Evolutionary conservation across 1,140 invertebrate species (phyloP).

Genomic region (Idris sp.): DNA sequence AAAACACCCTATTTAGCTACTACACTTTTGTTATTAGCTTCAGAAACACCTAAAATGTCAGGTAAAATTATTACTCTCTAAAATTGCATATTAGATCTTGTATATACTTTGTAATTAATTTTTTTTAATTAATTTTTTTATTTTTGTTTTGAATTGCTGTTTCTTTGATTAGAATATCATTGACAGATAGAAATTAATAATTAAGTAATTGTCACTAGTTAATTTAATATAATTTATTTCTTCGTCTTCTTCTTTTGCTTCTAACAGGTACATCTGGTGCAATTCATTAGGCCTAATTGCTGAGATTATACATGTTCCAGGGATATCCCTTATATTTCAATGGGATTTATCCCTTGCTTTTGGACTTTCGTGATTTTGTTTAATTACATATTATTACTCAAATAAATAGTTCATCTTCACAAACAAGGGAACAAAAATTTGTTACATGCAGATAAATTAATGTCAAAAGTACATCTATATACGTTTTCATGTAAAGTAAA

Average conservation of each 20-base stretch:
- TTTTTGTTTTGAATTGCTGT: no score
- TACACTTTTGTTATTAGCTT: background rate
- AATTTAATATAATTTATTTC: background rate
- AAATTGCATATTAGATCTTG: no score
- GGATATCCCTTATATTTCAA: conserved; percentile 51
- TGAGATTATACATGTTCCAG: conserved; percentile 33
- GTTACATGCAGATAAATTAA: no score
- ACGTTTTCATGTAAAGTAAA: no score
- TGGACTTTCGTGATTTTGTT: conserved; percentile 22
- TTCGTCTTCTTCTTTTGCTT: conserved; percentile 16
- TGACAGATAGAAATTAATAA: no score
- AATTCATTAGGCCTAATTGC: conserved; percentile 52
- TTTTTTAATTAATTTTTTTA: no score
- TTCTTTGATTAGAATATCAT: no score
- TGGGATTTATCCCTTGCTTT: conserved; percentile 44
- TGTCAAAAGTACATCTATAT: no score
- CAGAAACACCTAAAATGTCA: no score
- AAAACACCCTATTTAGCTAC: conserved; percentile 23
- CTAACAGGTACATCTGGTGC: conserved; percentile 38
- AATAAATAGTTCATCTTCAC: conserved; percentile 29
- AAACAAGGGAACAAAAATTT: no score
- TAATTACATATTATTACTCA: conserved; percentile 36
- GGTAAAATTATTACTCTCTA: no score
- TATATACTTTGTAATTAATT: no score
- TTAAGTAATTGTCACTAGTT: conserved; percentile 38